Evolutionary conservation across 2,888 invertebrate species (phyloP).

Genomic region (Epistrophella euchroma): DNA sequence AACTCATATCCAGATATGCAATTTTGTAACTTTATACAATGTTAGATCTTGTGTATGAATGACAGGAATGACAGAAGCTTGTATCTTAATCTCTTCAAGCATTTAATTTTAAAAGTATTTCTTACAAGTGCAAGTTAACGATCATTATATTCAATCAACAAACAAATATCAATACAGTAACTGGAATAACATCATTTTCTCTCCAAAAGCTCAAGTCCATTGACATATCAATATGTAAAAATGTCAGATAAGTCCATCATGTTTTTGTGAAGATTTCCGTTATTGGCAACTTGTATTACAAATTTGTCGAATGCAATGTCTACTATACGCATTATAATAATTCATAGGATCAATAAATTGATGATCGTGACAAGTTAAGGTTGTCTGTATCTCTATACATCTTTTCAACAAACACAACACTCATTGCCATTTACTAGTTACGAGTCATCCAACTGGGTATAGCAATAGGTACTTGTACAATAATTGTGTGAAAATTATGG

Average conservation of each 20-base stretch:
- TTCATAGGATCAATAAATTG: conserved; percentile 43
- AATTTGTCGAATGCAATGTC: conserved; percentile 44
- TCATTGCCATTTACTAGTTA: conserved; percentile 19
- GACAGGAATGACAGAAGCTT: background rate
- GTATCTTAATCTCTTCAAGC: background rate
- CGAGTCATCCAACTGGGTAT: conserved; percentile 11
- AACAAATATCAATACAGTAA: background rate
- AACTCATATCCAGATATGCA: too few relatives aligned
- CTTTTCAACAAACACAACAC: background rate
- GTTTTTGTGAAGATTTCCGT: conserved; percentile 30
- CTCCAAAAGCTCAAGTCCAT: conserved; percentile 12
- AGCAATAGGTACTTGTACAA: background rate
- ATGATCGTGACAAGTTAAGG: conserved; percentile 54
- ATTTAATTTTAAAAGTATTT: background rate
- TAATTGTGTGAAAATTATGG: conserved; percentile 66
- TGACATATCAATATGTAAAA: conserved; percentile 40
- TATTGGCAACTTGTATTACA: conserved; percentile 35
- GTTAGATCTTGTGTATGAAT: too few relatives aligned
- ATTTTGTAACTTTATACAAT: too few relatives aligned
- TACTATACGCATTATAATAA: conserved; percentile 34
- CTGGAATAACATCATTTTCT: conserved; percentile 16
- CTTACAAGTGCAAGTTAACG: background rate
- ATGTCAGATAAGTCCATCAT: conserved; percentile 45
- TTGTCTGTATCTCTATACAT: background rate
- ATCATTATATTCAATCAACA: background rate